Conservation (phyloP, 2,888 invertebrate genomes). For the Apomyelois bistriatella region DNA sequence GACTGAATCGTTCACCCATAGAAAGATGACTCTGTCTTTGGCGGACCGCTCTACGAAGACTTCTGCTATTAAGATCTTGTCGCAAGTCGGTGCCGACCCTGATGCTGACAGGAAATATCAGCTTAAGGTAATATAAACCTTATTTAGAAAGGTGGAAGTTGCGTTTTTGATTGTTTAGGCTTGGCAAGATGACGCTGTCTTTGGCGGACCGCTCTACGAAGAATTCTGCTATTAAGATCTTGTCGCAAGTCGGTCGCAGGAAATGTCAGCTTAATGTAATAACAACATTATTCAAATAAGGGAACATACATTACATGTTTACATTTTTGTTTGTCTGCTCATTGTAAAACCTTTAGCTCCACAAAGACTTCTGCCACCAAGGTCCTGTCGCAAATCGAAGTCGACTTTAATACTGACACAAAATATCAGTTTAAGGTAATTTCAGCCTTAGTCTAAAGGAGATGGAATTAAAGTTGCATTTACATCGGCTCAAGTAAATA, state of each 20-base stretch:
- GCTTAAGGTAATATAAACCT: conserved; percentile 84
- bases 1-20: conserved; percentile 98
- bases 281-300: too few species aligned
- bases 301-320: too few species aligned
- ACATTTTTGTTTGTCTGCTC: conserved; percentile 87
- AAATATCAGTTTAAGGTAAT: too few species aligned
- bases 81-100: conserved; percentile 96
- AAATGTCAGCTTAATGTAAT: conserved; percentile 92
- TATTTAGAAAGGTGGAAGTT: too few species aligned
- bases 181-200: conserved; percentile 99
- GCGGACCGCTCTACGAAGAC: conserved; percentile 97
- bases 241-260: conserved; percentile 95
- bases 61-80: conserved; percentile 96
- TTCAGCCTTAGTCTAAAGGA: too few species aligned
- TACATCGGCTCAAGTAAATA: too few species aligned
- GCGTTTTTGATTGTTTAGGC: conserved; percentile 88
- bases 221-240: conserved; percentile 96
- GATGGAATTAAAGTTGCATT: too few species aligned
- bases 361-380: conserved; percentile 97
- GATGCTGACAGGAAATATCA: conserved; percentile 94
- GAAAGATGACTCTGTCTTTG: conserved; percentile 98
- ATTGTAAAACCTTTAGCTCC: conserved; percentile 95
- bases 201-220: conserved; percentile 97
- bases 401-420: too few species aligned
- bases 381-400: conserved; percentile 94